Percentiles rank a stretch among this genome's conserved stretches.
Conservation (phyloP, 2,113 vertebrate species). For the Peromyscus maniculatus region DNA sequence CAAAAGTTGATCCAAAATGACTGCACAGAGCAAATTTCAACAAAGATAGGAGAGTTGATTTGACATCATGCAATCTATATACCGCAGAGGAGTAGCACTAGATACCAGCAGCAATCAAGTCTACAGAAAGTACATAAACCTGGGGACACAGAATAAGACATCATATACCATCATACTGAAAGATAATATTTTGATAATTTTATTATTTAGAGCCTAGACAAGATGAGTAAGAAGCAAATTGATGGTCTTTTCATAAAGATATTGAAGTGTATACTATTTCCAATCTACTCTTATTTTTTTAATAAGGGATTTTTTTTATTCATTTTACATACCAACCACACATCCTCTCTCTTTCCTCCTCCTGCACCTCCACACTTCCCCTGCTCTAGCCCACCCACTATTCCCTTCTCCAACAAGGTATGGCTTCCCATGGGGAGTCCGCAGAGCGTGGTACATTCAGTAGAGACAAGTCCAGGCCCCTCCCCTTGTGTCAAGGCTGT, state of each 20-base stretch:
- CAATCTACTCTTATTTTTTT: neutral
- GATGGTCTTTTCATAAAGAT: neutral
- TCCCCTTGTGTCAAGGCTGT: too few species aligned
- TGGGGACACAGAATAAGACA: neutral
- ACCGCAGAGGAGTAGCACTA: neutral
- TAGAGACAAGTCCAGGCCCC: too few species aligned
- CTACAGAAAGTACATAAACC: neutral
- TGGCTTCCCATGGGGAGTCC: too few species aligned
- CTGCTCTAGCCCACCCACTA: too few species aligned
- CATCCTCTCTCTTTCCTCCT: too few species aligned
- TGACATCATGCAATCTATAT: neutral
- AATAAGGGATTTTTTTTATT: too few species aligned
- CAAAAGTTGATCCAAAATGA: neutral
- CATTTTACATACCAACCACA: too few species aligned
- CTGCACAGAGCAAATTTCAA: neutral
- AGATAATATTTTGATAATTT: neutral
- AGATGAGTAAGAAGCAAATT: neutral
- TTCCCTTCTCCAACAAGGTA: too few species aligned
- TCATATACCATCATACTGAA: neutral
- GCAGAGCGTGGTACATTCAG: too few species aligned
- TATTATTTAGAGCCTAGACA: neutral
- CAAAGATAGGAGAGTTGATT: neutral
- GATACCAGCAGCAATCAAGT: neutral
- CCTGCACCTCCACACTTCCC: too few species aligned
- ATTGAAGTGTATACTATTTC: neutral